Evolutionary conservation across 2,888 invertebrate species (phyloP), one percentile per base, ranked within the genome.

Genomic region (Tetragonula carbonaria): DNA sequence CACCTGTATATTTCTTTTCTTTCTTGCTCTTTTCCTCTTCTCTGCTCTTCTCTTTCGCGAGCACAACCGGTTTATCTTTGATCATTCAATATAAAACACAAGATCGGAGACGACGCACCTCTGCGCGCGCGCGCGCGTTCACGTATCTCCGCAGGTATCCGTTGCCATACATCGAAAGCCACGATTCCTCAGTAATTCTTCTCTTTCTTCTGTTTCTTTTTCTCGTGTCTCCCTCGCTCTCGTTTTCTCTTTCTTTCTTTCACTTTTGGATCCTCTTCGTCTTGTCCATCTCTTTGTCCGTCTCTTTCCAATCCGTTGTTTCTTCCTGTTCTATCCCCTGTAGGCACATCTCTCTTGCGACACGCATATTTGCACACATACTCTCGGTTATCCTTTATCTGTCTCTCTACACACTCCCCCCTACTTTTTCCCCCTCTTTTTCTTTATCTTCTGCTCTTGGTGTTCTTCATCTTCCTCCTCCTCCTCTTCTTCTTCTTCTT

Each of bases 21-120:
- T 81, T 88, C 78, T 73, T 74, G 51, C 45, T 78, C 68, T 57
- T 51, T 67, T 68, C 51, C 63, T 18, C 65, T 74, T 86, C 81
- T 87, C 85, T 85, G 77, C 84, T 78, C 71, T 80, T 83, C 85
- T 78, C 85, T 73, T 82, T 80, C 83, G 67, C 78, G 83, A 90
- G 88, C 87, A 84, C 92, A 93, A 93, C 93, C 93, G 93, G 93
- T 93, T 93, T 93, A 92, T 92, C 92, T 93, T 93, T 92, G 92
- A 93, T 93, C 92, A 92, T 93, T 92, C 91, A 91, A 93, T 92
- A 92, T 91, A 91, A 91, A 88, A 91, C 90, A 89, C 89, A 88
- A 89, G 91, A 92, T 92, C 89, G 77, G 80, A 81, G 81, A 67
- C 85, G 81, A 67, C 85, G 76, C 85, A 82, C 87, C 84, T 84